Evolutionary conservation across 2,888 invertebrate genomes (phyloP), one percentile per base, ranked within the genome.

Genomic region (Lochmaea capreae): DNA sequence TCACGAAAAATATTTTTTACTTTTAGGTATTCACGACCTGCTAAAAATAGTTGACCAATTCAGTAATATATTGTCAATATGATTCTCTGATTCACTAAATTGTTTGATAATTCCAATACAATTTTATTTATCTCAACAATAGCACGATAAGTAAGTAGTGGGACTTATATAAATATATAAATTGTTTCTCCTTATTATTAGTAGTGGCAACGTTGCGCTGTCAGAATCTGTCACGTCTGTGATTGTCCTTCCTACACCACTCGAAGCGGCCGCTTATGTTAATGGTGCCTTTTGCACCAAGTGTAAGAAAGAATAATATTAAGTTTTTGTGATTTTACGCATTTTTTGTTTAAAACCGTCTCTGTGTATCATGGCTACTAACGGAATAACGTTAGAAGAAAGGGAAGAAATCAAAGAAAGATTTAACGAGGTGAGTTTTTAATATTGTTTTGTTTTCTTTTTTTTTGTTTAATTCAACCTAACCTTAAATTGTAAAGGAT

Each of bases 361-460:
- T 62, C 43, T 42, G 18, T 43, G 42, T 43, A 54, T 49, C n/a
- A 75, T 75, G 75, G 72, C 75, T 67, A 69, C 78, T 8, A 71
- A 74, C 68, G 67, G 80, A 72, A 87, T 92, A 84, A 91, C 90
- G 75, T 89, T 89, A 73, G 94, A 94, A 84, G 94, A 94, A 88
- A 90, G 91, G 82, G 88, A 91, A 77, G 95, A 95, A 88, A 91
- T 95, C 83, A 90, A 90, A 84, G 94, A 94, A 88, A 93, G 93
- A 85, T 94, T 94, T 85, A 89, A 90, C 82, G 91, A 91, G 89
- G 94, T 94, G 90, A 89, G 89, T 88, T 77, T 67, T 63, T 59
- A 59, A 67, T 22, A 46, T 42, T 75, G 71, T 65, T 69, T 67
- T 72, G 33, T 72, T 75, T 61, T 72, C 65, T 57, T 73, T 65